Conservation (phyloP, 2,113 vertebrate species). For the Trematocara variabile region DNA sequence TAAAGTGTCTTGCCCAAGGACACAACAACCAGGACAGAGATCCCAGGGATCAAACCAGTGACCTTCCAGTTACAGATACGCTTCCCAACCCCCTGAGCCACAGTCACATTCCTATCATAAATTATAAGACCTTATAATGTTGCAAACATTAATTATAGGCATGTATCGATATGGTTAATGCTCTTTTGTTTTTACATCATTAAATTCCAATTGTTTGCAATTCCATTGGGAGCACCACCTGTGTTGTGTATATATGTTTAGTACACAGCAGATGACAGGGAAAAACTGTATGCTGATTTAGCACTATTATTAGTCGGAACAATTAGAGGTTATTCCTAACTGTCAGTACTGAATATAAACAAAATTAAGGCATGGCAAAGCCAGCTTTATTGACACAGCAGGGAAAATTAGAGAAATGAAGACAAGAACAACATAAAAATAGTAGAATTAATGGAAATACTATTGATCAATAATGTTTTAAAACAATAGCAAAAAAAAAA, state of each 20-base stretch:
- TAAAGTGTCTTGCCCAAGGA: no score
- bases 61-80: no score
- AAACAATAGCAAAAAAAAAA: background rate
- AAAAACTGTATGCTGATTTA: background rate
- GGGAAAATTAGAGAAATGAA: background rate
- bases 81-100: no score
- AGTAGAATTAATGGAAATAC: background rate
- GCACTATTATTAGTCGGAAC: background rate
- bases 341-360: background rate
- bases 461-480: background rate
- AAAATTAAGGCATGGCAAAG: background rate
- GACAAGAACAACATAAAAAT: background rate
- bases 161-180: background rate
- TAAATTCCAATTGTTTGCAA: background rate
- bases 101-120: background rate
- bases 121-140: background rate
- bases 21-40: no score
- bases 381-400: background rate
- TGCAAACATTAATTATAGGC: background rate
- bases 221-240: background rate
- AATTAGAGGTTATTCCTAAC: background rate
- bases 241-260: background rate
- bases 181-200: background rate
- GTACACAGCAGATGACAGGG: background rate
- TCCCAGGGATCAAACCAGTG: no score